These are phyloP conservation scores for Hydractinia echinata DNA, from an alignment of 30 jellyfish, hydroid and myxozoan species.

Conservation along the genomic window DNA sequence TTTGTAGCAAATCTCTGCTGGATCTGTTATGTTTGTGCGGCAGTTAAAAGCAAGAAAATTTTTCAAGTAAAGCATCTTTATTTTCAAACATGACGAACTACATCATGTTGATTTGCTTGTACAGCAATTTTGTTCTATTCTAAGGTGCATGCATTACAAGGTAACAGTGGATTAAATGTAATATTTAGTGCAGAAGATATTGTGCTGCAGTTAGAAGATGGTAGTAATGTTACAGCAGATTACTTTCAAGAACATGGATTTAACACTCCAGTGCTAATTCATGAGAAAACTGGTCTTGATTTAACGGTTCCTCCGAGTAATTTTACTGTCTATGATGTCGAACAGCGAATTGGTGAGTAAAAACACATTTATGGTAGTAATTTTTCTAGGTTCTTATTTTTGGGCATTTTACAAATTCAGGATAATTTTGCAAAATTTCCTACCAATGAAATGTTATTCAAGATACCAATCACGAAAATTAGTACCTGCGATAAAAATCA, in stretches of 20 bases:
- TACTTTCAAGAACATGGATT: slow-evolving; percentile 68
- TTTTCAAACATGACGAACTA: neutral
- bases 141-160: neutral
- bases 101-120: no score
- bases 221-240: slow-evolving; percentile 38
- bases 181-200: slow-evolving; percentile 40
- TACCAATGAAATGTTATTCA: no score
- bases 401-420: no score
- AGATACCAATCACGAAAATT: no score
- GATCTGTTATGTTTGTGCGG: slow-evolving; percentile 75
- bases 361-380: no score
- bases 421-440: no score
- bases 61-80: slow-evolving; percentile 46
- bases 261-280: slow-evolving; percentile 54
- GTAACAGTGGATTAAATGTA: neutral
- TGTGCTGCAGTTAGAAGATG: slow-evolving; percentile 44
- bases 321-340: slow-evolving; percentile 87
- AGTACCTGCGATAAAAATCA: no score
- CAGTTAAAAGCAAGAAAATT: slow-evolving; percentile 70
- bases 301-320: slow-evolving; percentile 62
- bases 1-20: slow-evolving; percentile 77
- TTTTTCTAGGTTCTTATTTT: no score
- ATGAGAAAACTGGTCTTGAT: slow-evolving; percentile 78
- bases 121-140: no score
- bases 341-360: slow-evolving; percentile 79